Percentiles rank a stretch among this genome's conserved stretches.
phyloP scores from a whole-genome alignment of 92 coral and sea anemone species.

The Palythoa grandis region DNA sequence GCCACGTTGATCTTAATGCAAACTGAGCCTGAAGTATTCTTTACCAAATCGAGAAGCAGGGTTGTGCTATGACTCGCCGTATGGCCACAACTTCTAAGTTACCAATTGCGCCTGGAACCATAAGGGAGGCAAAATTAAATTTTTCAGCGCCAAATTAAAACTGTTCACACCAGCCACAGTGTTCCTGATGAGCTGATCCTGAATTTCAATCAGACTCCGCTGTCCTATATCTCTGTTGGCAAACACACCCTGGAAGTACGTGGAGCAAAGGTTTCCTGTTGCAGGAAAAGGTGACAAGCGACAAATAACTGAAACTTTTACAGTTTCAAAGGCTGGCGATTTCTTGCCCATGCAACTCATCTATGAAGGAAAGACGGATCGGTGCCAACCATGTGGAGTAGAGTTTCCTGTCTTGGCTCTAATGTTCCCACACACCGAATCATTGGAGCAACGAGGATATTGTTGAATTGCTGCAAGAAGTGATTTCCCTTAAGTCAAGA shows the following conservation, averaged over 20 bases:
- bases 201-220: not conserved
- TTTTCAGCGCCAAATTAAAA: slow-evolving; percentile 5
- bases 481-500: not conserved
- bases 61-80: not conserved
- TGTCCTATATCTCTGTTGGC: not conserved
- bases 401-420: slow-evolving; percentile 1
- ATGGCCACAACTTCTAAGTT: not conserved
- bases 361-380: not conserved
- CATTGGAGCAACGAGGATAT: slow-evolving; percentile 1
- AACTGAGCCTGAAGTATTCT: slow-evolving; percentile 1
- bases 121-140: slow-evolving; percentile 5
- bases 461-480: slow-evolving; percentile 11
- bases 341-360: slow-evolving; percentile 7
- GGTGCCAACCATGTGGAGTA: slow-evolving; percentile 1
- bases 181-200: not conserved
- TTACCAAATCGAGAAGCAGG: slow-evolving; percentile 6
- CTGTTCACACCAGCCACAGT: slow-evolving; percentile 2
- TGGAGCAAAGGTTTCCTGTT: not conserved
- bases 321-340: not conserved
- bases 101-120: not conserved
- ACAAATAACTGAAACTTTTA: not conserved
- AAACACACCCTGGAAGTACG: slow-evolving; percentile 9
- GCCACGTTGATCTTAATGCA: not conserved
- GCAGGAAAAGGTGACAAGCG: not conserved
- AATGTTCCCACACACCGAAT: slow-evolving; percentile 2